A percentile compares a stretch with the other conserved stretches of the same genome.
These are phyloP conservation scores for Aselliscus stoliczkanus DNA, from an alignment of 2,797 vertebrate species.

Conservation along the genomic window DNA sequence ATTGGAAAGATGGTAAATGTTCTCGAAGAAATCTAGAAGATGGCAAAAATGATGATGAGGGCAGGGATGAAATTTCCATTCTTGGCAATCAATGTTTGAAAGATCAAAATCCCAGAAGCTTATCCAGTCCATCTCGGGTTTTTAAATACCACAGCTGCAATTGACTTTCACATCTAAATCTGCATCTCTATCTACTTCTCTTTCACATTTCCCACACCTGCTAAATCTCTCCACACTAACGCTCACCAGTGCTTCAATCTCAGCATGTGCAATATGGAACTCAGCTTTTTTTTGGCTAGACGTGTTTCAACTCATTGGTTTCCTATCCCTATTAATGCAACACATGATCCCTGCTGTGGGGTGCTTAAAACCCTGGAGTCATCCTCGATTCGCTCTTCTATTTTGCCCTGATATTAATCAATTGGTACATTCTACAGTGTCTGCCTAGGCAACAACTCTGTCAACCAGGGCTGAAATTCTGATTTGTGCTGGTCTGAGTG, in stretches of 20 bases:
- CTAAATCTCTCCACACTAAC: neutral
- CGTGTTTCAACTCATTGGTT: neutral
- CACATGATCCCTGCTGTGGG: neutral
- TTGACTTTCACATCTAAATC: neutral
- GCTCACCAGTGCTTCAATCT: neutral
- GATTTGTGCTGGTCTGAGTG: neutral
- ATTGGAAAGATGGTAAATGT: neutral
- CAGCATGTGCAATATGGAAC: neutral
- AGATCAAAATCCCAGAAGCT: neutral
- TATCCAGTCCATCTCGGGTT: neutral
- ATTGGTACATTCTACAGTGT: neutral
- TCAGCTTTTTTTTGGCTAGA: neutral
- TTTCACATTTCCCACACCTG: neutral
- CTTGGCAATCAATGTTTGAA: neutral
- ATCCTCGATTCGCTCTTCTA: neutral
- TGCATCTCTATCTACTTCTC: neutral
- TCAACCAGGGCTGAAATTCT: neutral
- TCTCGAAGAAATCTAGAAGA: neutral
- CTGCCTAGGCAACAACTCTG: neutral
- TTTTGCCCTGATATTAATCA: neutral
- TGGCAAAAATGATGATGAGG: neutral
- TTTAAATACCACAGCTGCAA: neutral
- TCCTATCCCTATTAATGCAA: neutral
- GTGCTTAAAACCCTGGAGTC: neutral
- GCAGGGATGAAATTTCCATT: neutral